Percentiles rank a stretch among this genome's conserved stretches.
Conservation (phyloP, 1,140 invertebrate species). For the Agrypnia vestita region DNA sequence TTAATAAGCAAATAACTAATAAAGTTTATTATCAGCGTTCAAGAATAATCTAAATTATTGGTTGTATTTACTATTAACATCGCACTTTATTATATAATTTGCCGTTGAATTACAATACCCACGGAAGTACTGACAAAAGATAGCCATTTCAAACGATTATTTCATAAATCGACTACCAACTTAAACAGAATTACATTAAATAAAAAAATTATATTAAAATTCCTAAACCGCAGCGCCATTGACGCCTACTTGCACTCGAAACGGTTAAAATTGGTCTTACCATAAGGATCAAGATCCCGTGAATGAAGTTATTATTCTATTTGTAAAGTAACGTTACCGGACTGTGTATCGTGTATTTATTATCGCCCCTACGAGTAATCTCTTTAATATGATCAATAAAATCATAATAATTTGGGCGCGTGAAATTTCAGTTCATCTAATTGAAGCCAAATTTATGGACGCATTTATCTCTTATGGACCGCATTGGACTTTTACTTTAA, state of each 20-base stretch:
- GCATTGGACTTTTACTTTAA: too few species aligned
- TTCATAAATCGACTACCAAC: too few species aligned
- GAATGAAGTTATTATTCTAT: constrained; percentile 25
- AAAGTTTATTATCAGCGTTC: too few species aligned
- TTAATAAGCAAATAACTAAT: too few species aligned
- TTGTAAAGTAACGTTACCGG: constrained; percentile 4
- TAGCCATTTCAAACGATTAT: too few species aligned
- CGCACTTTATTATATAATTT: too few species aligned
- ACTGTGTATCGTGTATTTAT: constrained; percentile 22
- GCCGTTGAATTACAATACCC: too few species aligned
- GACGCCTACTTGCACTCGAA: constrained; percentile 20
- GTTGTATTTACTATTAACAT: too few species aligned
- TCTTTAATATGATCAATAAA: constrained; percentile 36
- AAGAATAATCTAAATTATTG: too few species aligned
- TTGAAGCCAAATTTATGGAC: constrained; percentile 38
- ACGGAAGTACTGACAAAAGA: too few species aligned
- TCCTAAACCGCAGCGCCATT: neutral
- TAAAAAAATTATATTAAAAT: too few species aligned
- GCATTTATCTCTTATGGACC: neutral
- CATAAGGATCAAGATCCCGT: constrained; percentile 7
- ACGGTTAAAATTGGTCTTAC: constrained; percentile 6
- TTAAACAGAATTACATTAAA: too few species aligned
- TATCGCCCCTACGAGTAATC: constrained; percentile 20
- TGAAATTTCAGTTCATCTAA: constrained; percentile 23
- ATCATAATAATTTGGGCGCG: constrained; percentile 24